These are phyloP conservation scores for Leptopilina syphax DNA, from an alignment of 2,888 invertebrate species.

Conservation along the genomic window DNA sequence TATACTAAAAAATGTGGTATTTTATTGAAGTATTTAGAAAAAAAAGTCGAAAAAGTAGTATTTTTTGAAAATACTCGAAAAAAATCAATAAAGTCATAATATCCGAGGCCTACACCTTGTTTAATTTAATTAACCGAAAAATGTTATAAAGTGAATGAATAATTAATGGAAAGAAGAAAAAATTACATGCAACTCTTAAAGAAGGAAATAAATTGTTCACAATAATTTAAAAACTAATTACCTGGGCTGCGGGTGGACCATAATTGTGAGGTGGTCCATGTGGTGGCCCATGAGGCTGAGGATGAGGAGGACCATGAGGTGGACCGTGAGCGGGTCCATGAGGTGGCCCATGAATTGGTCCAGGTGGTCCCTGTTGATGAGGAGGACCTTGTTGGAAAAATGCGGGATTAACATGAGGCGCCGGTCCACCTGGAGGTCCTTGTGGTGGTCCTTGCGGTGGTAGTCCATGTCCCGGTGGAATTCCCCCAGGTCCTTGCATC, in stretches of 20 bases:
- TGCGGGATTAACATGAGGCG: slow-evolving; percentile 97
- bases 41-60: no score
- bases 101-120: no score
- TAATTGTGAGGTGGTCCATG: slow-evolving; percentile 80
- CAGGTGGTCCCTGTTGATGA: slow-evolving; percentile 80
- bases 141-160: no score
- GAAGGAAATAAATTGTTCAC: no score
- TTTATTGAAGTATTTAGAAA: no score
- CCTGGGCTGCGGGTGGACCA: slow-evolving; percentile 77
- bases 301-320: slow-evolving; percentile 82
- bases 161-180: background rate
- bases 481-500: slow-evolving; percentile 75
- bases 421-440: slow-evolving; percentile 83
- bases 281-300: slow-evolving; percentile 80
- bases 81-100: no score
- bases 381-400: slow-evolving; percentile 91
- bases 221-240: slow-evolving; percentile 47
- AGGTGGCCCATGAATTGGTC: slow-evolving; percentile 83
- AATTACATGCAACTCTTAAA: background rate
- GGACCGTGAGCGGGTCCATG: slow-evolving; percentile 83
- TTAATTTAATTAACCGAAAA: no score
- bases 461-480: slow-evolving; percentile 78
- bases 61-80: no score
- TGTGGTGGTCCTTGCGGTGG: slow-evolving; percentile 80
- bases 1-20: no score